Percentiles rank a stretch among this genome's conserved stretches.
Conservation (phyloP, 2,888 invertebrate genomes). For the Punctoribates punctum region DNA sequence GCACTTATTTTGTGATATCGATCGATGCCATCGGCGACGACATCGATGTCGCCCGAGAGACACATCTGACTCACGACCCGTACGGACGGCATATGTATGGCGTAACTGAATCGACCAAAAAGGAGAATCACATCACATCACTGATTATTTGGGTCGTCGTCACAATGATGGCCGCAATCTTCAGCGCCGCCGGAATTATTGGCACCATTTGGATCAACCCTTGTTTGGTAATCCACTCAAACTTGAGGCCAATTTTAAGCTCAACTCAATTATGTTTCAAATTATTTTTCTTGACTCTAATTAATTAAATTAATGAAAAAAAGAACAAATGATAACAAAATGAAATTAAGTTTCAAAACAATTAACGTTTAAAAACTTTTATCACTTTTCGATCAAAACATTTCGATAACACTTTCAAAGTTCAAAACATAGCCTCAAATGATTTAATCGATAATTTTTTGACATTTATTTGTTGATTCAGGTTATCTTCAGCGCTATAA, state of each 20-base stretch:
- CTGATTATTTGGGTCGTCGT: slow-evolving; percentile 42
- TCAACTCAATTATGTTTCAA: no score
- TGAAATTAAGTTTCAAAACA: no score
- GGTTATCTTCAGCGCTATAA: slow-evolving; percentile 32
- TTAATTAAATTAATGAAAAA: not conserved
- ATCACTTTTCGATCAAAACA: not conserved
- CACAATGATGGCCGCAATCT: slow-evolving; percentile 40
- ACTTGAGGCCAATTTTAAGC: not conserved
- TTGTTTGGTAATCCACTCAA: slow-evolving; percentile 35
- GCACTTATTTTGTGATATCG: slow-evolving; percentile 36
- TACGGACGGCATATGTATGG: slow-evolving; percentile 30
- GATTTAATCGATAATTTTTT: not conserved
- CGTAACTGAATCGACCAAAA: slow-evolving; percentile 12
- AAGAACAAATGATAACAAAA: not conserved
- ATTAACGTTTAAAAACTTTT: no score
- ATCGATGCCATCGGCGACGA: slow-evolving; percentile 43
- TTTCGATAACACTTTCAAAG: not conserved
- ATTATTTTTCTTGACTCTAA: not conserved
- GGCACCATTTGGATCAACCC: slow-evolving; percentile 39
- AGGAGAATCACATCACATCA: slow-evolving; percentile 38
- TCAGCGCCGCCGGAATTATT: slow-evolving; percentile 36
- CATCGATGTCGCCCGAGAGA: slow-evolving; percentile 39
- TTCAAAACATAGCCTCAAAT: not conserved
- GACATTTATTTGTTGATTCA: not conserved
- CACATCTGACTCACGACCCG: slow-evolving; percentile 38